phyloP scores from a whole-genome alignment of 2,797 vertebrate species.

The Tenualosa ilisha region DNA sequence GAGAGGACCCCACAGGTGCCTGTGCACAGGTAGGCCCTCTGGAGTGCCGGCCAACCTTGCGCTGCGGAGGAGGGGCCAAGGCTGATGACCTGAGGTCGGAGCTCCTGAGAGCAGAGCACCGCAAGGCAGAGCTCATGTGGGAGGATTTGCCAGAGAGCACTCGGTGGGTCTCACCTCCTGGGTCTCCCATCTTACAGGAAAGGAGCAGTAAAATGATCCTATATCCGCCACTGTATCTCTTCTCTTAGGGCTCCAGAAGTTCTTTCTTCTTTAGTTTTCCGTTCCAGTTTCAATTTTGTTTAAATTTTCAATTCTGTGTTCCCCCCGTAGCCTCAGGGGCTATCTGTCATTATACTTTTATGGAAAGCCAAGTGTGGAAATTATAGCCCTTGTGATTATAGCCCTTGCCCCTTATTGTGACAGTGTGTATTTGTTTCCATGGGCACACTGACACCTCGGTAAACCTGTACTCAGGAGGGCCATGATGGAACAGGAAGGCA shows the following conservation, averaged over 20 bases:
- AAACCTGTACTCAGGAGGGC: slow-evolving; percentile 59
- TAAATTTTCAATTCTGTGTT: not conserved
- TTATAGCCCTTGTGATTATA: no score
- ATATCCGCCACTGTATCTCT: not conserved
- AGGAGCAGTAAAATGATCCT: not conserved
- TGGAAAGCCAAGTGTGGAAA: no score
- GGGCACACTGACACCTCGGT: not conserved
- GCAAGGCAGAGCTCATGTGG: slow-evolving; percentile 75
- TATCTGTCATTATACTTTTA: not conserved
- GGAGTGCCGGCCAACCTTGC: slow-evolving; percentile 60
- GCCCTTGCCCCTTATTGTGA: no score
- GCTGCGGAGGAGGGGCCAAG: slow-evolving; percentile 61
- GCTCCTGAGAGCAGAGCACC: slow-evolving; percentile 73
- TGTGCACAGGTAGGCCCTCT: slow-evolving; percentile 32
- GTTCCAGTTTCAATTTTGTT: not conserved
- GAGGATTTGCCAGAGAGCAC: slow-evolving; percentile 68
- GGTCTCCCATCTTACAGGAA: not conserved
- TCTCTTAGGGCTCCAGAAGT: not conserved
- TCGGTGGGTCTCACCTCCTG: slow-evolving; percentile 58
- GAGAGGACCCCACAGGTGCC: slow-evolving; percentile 52
- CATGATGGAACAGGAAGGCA: slow-evolving; percentile 61
- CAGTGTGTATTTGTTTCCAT: not conserved
- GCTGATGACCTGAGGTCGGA: slow-evolving; percentile 75
- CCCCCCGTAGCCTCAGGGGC: not conserved
- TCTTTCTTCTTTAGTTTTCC: not conserved